Evolutionary conservation across 2,888 invertebrate genomes (phyloP).

Genomic region (Acronicta leporina): DNA sequence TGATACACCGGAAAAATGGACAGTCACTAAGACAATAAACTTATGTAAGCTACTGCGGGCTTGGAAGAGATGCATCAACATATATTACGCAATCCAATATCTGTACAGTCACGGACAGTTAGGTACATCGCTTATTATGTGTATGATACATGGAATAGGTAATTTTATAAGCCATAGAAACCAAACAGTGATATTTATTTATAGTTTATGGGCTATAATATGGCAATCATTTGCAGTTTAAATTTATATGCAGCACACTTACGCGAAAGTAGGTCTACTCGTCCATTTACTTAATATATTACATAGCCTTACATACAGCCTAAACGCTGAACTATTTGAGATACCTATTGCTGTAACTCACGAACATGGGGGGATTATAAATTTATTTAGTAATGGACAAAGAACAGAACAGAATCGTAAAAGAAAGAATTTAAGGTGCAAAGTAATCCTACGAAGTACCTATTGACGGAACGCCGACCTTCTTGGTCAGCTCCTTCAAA

Average conservation of each 20-base stretch:
- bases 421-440: no score
- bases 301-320: no score
- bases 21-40: conserved; percentile 42
- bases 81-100: conserved; percentile 16
- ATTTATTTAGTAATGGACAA: no score
- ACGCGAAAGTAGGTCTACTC: neutral
- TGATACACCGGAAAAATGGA: conserved; percentile 39
- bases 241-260: neutral
- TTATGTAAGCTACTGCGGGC: conserved; percentile 36
- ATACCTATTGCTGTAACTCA: no score
- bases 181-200: neutral
- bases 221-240: neutral
- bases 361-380: no score
- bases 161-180: neutral
- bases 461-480: no score
- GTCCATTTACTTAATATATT: neutral
- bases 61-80: conserved; percentile 28
- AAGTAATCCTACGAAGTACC: no score
- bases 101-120: conserved; percentile 17
- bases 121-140: conserved; percentile 4
- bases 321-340: no score
- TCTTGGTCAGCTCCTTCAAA: no score
- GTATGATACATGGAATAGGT: conserved; percentile 2
- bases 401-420: no score
- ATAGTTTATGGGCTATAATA: neutral